Conservation (phyloP, 2,113 vertebrate genomes). For the Craseonycteris thonglongyai region DNA sequence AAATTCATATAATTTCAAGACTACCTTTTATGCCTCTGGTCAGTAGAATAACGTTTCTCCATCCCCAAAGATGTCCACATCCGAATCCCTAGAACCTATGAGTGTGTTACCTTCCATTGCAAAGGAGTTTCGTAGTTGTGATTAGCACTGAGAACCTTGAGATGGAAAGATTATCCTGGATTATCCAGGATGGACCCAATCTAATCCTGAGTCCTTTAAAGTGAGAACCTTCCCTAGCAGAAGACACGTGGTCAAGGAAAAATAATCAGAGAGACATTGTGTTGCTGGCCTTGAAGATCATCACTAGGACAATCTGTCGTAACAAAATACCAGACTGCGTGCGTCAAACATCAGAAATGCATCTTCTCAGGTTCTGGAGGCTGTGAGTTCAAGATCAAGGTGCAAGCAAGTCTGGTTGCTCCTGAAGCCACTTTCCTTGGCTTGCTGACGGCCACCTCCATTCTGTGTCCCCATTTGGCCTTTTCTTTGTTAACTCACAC, state of each 20-base stretch:
- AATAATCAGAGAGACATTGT: background rate
- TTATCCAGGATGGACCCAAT: background rate
- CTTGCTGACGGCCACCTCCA: background rate
- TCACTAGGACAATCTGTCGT: accelerated
- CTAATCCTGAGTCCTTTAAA: background rate
- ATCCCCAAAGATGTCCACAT: background rate
- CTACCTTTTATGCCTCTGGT: background rate
- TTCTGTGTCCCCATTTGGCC: background rate
- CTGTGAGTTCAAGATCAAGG: background rate
- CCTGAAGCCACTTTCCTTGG: background rate
- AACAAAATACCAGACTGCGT: background rate
- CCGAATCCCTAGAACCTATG: background rate
- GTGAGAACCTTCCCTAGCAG: background rate
- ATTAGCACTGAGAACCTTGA: background rate
- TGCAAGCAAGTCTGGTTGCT: background rate
- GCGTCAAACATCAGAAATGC: background rate
- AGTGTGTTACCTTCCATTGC: background rate
- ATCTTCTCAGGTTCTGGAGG: background rate
- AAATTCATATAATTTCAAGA: background rate
- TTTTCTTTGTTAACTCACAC: no score
- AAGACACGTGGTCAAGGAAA: background rate
- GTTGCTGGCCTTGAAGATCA: background rate
- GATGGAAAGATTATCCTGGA: background rate
- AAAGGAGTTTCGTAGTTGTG: background rate
- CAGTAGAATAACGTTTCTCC: background rate